Base-by-base conservation (phyloP, 2,888 invertebrate genomes). In the Hipparchia sbordonii region DNA sequence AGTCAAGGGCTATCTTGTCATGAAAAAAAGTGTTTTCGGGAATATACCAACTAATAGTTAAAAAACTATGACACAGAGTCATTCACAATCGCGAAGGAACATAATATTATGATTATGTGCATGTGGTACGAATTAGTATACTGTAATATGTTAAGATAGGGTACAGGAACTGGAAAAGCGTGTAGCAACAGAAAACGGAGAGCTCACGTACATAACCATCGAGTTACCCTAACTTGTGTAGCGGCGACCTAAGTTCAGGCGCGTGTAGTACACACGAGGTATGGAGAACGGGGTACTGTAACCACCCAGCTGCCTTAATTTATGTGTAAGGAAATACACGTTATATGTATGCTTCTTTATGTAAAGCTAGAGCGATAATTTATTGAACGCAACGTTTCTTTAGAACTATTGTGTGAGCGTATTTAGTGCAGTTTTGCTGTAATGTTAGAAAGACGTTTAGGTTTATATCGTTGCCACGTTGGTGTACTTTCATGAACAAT, bases 221-320 rank as follows among this genome's bases (percentile, higher is more conserved):
- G 23, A 56, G 54, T 62, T 54, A 39, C 62, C 39, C 62, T 45
- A 51, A 65, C 52, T 65, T 51, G 63, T 63, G 63, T 63, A 59
- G 39, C 52, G 62, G 63, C 67, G 51, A 67, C 39, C 56, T 72
- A 66, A 71, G 68, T 71, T 71, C 57, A 62, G 67, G 54, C 61
- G 69, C 66, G 54, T 63, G 61, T 59, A 66, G 61, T 66, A 51
- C 39, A 66, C 13, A 67, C 60, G 46, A 54, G 51, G 61, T 51
- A 51, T 39, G 52, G 54, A 62, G 68, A 54, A 72, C 72, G 65
- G 70, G 62, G 52, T 60, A 56, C 72, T 67, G 66, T 65, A 67
- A 74, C 52, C 39, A 60, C 61, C 61, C 48, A 46, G 57, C 33
- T 52, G 61, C 23, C 52, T 62, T 23, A 72, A 67, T 69, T 72